phyloP scores from a whole-genome alignment of 2,888 invertebrate genomes.

The Tupiocoris notatus region DNA sequence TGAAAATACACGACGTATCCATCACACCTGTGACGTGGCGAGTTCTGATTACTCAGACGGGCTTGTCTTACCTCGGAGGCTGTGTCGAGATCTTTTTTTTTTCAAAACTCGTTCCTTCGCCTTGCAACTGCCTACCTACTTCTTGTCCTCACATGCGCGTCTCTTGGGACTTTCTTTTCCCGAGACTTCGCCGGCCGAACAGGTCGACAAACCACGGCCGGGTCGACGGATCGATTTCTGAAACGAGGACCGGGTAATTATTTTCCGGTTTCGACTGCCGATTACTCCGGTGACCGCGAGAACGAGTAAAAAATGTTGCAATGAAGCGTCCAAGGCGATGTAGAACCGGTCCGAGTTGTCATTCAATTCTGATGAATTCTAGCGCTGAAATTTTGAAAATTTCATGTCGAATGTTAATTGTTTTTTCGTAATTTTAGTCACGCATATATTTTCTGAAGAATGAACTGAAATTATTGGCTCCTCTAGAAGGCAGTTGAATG shows the following conservation, averaged over 20 bases:
- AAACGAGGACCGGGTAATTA: conserved; percentile 30
- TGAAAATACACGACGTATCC: neutral
- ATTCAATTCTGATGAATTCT: too few relatives aligned
- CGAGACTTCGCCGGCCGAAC: neutral
- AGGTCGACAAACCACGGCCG: conserved; percentile 2
- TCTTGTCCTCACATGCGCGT: neutral
- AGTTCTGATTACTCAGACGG: neutral
- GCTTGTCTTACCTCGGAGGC: neutral
- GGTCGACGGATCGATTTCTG: conserved; percentile 24
- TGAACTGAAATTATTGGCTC: too few relatives aligned
- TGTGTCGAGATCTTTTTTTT: neutral
- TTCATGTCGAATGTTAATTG: too few relatives aligned
- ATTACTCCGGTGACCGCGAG: conserved; percentile 8
- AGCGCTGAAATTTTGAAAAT: too few relatives aligned
- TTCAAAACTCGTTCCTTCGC: neutral
- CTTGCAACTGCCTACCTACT: neutral
- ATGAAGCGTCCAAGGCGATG: too few relatives aligned
- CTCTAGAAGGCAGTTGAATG: too few relatives aligned
- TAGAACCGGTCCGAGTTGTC: too few relatives aligned
- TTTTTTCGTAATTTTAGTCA: too few relatives aligned
- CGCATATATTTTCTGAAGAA: too few relatives aligned
- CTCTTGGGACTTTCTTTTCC: conserved; percentile 22
- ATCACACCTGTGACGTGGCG: neutral
- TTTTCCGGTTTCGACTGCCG: conserved; percentile 6
- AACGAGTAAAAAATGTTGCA: neutral